Conservation (phyloP, 1,140 invertebrate genomes). For the Polypedilum vanderplanki region DNA sequence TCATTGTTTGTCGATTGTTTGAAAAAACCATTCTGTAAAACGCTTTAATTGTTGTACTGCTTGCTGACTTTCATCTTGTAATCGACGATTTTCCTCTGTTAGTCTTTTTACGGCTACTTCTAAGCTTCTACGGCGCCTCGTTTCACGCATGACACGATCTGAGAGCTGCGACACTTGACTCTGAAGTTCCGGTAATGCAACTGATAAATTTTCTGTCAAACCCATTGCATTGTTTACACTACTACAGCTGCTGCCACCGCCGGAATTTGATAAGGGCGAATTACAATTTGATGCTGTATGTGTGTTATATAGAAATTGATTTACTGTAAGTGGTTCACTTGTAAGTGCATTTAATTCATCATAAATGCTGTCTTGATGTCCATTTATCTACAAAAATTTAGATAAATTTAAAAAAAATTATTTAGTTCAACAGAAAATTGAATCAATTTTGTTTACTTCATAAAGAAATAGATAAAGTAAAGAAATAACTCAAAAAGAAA, state of each 20-base stretch:
- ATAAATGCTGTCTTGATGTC: background rate
- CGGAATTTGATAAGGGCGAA: conserved; percentile 1
- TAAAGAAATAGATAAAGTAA: too few species aligned
- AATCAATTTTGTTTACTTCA: background rate
- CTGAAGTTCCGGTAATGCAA: conserved; percentile 51
- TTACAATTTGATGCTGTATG: background rate
- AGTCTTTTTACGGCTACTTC: conserved; percentile 69
- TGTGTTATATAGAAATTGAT: conserved; percentile 14
- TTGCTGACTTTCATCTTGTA: conserved; percentile 81
- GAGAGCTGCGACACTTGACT: conserved; percentile 59
- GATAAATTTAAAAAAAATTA: too few species aligned
- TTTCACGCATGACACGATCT: conserved; percentile 54
- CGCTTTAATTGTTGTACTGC: conserved; percentile 80
- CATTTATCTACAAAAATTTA: conserved; percentile 17
- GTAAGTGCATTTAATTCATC: conserved; percentile 1
- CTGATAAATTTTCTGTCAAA: background rate
- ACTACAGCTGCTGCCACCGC: background rate
- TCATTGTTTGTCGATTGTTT: conserved; percentile 70
- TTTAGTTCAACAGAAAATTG: too few species aligned
- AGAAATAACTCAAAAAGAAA: too few species aligned
- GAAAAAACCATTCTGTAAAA: conserved; percentile 91
- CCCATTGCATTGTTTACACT: background rate
- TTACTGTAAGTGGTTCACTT: background rate
- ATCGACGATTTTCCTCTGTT: conserved; percentile 72
- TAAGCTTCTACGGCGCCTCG: conserved; percentile 52